A percentile compares a stretch with the other conserved stretches of the same genome.
Conservation (phyloP, 1,140 invertebrate genomes). For the Halictus rubicundus region DNA sequence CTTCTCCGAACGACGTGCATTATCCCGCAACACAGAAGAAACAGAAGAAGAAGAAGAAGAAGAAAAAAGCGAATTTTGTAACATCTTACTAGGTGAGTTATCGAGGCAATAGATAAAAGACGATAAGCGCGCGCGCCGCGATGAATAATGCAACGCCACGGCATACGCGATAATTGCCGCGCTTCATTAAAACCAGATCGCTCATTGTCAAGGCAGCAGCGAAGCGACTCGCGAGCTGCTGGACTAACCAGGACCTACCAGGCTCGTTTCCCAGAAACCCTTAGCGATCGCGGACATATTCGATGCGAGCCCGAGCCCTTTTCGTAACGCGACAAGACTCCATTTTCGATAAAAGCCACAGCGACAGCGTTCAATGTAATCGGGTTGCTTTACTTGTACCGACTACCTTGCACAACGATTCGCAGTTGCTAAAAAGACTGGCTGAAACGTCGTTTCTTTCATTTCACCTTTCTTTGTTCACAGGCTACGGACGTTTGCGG, state of each 20-base stretch:
- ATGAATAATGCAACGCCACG: constrained; percentile 52
- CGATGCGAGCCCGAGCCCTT: not conserved
- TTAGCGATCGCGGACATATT: not conserved
- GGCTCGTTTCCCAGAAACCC: constrained; percentile 32
- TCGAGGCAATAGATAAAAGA: constrained; percentile 26
- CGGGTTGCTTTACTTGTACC: too few relatives aligned
- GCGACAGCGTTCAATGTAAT: too few relatives aligned
- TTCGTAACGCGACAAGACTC: too few relatives aligned
- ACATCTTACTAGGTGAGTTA: constrained; percentile 15
- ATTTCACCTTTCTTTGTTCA: too few relatives aligned
- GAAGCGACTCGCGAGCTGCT: constrained; percentile 4
- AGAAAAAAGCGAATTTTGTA: not conserved
- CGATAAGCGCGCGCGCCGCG: constrained; percentile 29
- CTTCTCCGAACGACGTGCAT: not conserved
- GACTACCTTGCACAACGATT: too few relatives aligned
- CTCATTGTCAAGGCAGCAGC: constrained; percentile 36
- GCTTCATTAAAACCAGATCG: constrained; percentile 53
- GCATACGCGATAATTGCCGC: constrained; percentile 49
- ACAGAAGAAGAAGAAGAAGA: too few relatives aligned
- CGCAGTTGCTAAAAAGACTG: too few relatives aligned
- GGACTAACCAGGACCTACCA: constrained; percentile 11
- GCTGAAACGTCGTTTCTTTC: too few relatives aligned
- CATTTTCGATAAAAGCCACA: too few relatives aligned
- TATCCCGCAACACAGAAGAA: not conserved
- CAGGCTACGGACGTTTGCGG: too few relatives aligned